These are phyloP conservation scores for Drosophila recens DNA, from an alignment of 2,888 invertebrate genomes.

Conservation along the genomic window DNA sequence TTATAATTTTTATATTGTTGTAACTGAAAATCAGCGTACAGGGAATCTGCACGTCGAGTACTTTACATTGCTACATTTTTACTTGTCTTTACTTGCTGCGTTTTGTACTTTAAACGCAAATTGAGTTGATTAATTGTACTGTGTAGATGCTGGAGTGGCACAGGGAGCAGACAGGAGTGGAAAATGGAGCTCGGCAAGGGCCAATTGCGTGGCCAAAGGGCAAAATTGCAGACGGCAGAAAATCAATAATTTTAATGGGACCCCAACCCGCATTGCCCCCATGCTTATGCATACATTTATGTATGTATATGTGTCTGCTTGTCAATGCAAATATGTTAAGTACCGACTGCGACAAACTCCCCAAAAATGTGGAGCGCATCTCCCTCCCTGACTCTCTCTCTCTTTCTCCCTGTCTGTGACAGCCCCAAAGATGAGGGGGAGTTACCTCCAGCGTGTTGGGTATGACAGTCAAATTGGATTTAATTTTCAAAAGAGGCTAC, in stretches of 20 bases:
- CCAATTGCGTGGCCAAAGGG: constrained; percentile 73
- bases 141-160: constrained; percentile 36
- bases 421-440: constrained; percentile 25
- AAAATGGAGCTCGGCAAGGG: constrained; percentile 13
- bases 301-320: constrained; percentile 55
- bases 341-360: constrained; percentile 34
- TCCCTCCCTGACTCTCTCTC: background rate
- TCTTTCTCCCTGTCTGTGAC: constrained; percentile 34
- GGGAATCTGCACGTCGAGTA: background rate
- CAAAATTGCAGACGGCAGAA: constrained; percentile 79
- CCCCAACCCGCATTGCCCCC: constrained; percentile 30
- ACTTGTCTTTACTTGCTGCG: constrained; percentile 15
- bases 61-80: background rate
- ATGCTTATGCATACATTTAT: constrained; percentile 44
- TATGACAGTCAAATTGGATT: constrained; percentile 69
- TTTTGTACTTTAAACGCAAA: constrained; percentile 70
- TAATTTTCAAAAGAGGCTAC: constrained; percentile 51
- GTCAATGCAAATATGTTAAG: constrained; percentile 77
- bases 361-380: constrained; percentile 25
- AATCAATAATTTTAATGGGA: constrained; percentile 77
- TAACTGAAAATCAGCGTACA: background rate
- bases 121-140: constrained; percentile 80
- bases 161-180: background rate
- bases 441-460: constrained; percentile 55
- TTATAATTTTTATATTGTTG: background rate